Evolutionary conservation across 2,113 vertebrate species (phyloP).

Genomic region (Aptenodytes forsteri): DNA sequence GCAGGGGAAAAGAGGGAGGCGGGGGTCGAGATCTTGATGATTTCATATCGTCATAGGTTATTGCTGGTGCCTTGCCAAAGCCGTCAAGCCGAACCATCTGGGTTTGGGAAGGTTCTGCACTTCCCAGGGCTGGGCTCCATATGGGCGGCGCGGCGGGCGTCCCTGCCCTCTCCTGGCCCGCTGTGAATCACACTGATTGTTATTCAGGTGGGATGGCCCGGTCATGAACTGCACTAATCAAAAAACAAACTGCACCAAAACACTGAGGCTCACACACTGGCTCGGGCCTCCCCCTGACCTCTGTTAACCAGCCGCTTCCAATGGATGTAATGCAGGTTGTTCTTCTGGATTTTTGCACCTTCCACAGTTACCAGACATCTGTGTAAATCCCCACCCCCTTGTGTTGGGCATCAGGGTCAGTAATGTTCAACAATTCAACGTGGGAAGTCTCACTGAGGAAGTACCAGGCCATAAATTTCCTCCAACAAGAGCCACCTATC

Average conservation of each 20-base stretch:
- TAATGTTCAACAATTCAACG: conserved; percentile 76
- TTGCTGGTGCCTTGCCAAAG: conserved; percentile 56
- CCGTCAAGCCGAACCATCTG: conserved; percentile 54
- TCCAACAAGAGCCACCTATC: conserved; percentile 76
- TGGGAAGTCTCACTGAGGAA: conserved; percentile 82
- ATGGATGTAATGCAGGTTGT: conserved; percentile 68
- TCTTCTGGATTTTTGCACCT: conserved; percentile 72
- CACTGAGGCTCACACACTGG: conserved; percentile 63
- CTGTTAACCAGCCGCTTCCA: conserved; percentile 53
- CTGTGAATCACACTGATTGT: conserved; percentile 70
- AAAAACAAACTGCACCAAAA: conserved; percentile 71
- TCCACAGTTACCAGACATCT: conserved; percentile 76
- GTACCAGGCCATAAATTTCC: conserved; percentile 80
- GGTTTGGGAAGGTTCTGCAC: conserved; percentile 47
- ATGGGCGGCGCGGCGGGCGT: neutral
- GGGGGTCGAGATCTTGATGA: neutral
- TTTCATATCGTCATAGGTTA: conserved; percentile 10
- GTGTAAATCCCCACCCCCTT: conserved; percentile 70
- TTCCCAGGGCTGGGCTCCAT: conserved; percentile 57
- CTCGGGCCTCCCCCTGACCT: conserved; percentile 70
- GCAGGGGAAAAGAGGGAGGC: neutral
- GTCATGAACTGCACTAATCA: conserved; percentile 72
- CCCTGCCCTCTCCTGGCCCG: conserved; percentile 56
- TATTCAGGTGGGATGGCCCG: conserved; percentile 74
- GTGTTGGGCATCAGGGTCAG: conserved; percentile 77